Percentiles rank a stretch among this genome's conserved stretches.
Conservation (phyloP, 2,888 invertebrate genomes). For the Anthrax anthrax region DNA sequence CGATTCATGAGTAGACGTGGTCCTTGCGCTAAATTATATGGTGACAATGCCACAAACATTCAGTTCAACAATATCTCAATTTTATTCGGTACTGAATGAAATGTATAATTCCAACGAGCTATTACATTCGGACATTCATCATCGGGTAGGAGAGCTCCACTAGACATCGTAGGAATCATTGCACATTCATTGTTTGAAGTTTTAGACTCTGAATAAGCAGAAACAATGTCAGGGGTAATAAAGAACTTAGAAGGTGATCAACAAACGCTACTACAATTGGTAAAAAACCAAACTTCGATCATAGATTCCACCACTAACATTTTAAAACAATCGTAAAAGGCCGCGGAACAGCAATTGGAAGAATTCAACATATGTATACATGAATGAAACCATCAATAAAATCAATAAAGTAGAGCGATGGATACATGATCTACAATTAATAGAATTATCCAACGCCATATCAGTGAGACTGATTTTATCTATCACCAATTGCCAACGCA, state of each 20-base stretch:
- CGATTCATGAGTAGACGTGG: conserved; percentile 7
- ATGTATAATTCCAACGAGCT: too few relatives aligned
- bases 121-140: too few relatives aligned
- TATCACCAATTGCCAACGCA: background rate
- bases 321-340: background rate
- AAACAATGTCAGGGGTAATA: background rate
- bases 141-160: background rate
- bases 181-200: conserved; percentile 1
- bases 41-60: conserved; percentile 8
- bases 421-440: background rate
- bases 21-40: background rate
- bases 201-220: background rate
- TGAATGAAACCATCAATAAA: background rate
- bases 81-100: too few relatives aligned
- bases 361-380: background rate
- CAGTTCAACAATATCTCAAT: too few relatives aligned
- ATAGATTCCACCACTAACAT: conserved; percentile 1
- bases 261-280: background rate
- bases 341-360: background rate
- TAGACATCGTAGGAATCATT: background rate
- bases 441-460: background rate
- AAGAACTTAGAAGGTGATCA: background rate
- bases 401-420: background rate
- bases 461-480: background rate
- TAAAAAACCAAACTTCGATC: conserved; percentile 1